Evolutionary conservation across 37 sponge, comb jelly and placozoan species (phyloP), one percentile per base, ranked within the genome.

Genomic region (Eunapius fragilis): DNA sequence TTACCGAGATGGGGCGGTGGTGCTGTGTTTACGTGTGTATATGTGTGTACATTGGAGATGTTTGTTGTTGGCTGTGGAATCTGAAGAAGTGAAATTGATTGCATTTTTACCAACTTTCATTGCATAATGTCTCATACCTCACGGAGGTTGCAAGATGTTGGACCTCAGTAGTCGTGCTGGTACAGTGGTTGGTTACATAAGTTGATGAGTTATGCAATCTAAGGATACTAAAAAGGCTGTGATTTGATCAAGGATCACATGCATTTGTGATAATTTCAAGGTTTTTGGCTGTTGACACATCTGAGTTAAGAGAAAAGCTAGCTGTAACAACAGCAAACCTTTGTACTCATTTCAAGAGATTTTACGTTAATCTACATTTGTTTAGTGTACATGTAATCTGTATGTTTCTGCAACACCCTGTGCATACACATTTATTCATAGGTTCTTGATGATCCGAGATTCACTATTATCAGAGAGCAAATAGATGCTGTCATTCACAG

Each of bases 71-170:
- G n/a, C n/a, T n/a, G n/a, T n/a, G n/a, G n/a, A n/a, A n/a, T n/a
- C n/a, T n/a, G n/a, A n/a, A n/a, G n/a, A n/a, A n/a, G n/a, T n/a
- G n/a, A n/a, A n/a, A n/a, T n/a, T n/a, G n/a, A n/a, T n/a, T n/a
- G n/a, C n/a, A n/a, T n/a, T n/a, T n/a, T n/a, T n/a, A n/a, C n/a
- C n/a, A n/a, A n/a, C n/a, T n/a, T n/a, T n/a, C n/a, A n/a, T n/a
- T 45, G 47, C 47, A 45, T 45, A 32, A 32, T 14, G 22, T 49
- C 14, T 67, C 91, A 82, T 82, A 96, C 97, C 82, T 37, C 78
- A 92, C 28, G 96, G 97, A 26, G 99, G 99, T 72, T 99, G 96
- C 25, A 99, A 89, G n/a, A 99, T 92, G 73, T 95, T 97, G 14
- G 97, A 92, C 68, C 99, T 87, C 37, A 94, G 83, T 2, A 96